These are phyloP conservation scores for Lamprologus lemairii DNA, from an alignment of 2,113 vertebrate species.

Conservation along the genomic window DNA sequence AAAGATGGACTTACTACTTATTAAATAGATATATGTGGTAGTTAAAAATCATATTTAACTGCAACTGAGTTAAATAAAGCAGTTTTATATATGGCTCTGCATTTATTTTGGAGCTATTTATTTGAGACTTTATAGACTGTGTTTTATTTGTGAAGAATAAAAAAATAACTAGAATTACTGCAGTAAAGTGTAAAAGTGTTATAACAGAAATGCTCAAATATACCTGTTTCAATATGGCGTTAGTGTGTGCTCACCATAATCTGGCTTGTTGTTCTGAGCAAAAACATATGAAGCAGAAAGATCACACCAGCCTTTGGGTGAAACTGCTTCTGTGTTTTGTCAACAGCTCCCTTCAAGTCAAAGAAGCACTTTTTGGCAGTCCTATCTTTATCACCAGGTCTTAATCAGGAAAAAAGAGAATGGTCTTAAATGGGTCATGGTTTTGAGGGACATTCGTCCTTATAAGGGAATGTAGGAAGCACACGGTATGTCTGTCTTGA, in stretches of 20 bases:
- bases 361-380: conserved; percentile 34
- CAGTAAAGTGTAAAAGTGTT: background rate
- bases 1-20: background rate
- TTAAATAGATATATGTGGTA: background rate
- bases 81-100: background rate
- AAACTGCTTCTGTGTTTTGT: conserved; percentile 40
- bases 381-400: conserved; percentile 21
- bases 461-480: conserved; percentile 63
- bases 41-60: background rate
- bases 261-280: background rate
- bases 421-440: conserved; percentile 33
- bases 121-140: background rate
- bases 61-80: background rate
- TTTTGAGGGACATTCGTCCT: conserved; percentile 59
- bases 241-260: background rate
- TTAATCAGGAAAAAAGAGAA: conserved; percentile 44
- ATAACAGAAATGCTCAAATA: background rate
- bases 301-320: background rate
- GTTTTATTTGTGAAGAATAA: background rate
- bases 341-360: conserved; percentile 18
- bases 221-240: background rate
- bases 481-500: conserved; percentile 44
- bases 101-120: background rate
- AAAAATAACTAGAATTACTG: background rate
- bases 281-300: background rate